Evolutionary conservation across 2,113 vertebrate genomes (phyloP).

Genomic region (Corythornis cristatus): DNA sequence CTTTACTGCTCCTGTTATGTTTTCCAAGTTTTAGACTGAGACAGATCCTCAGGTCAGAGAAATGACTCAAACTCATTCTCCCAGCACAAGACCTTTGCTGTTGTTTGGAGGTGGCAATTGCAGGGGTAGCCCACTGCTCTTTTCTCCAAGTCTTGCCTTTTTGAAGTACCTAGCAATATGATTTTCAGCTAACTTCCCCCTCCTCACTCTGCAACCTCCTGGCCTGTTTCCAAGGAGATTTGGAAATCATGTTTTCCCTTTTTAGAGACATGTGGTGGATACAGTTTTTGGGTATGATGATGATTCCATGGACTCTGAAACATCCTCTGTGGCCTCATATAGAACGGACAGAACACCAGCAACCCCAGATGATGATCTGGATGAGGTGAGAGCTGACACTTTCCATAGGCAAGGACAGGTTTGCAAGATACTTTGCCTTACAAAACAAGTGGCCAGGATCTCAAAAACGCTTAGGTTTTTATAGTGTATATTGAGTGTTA

Average conservation of each 20-base stretch:
- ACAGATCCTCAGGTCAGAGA: background rate
- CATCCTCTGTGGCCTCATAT: constrained; percentile 94
- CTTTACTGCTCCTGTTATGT: background rate
- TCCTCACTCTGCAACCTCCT: background rate
- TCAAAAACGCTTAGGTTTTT: background rate
- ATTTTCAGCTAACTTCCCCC: background rate
- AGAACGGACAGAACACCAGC: constrained; percentile 95
- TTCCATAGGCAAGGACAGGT: background rate
- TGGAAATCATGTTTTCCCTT: constrained; percentile 20
- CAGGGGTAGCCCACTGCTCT: background rate
- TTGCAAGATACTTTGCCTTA: background rate
- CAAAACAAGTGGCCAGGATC: background rate
- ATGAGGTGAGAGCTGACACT: constrained; percentile 80
- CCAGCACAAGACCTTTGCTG: background rate
- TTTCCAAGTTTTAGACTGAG: background rate
- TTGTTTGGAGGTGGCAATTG: background rate
- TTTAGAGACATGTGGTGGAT: constrained; percentile 91
- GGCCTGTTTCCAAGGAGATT: background rate
- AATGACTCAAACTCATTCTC: background rate
- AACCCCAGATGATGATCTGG: constrained; percentile 94
- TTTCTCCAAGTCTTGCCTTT: background rate
- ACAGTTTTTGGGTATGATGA: constrained; percentile 95
- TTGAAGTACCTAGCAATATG: background rate
- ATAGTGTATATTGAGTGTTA: background rate
- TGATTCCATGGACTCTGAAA: constrained; percentile 98